Evolutionary conservation across 2,113 vertebrate species (phyloP).

Genomic region (Eira barbara): DNA sequence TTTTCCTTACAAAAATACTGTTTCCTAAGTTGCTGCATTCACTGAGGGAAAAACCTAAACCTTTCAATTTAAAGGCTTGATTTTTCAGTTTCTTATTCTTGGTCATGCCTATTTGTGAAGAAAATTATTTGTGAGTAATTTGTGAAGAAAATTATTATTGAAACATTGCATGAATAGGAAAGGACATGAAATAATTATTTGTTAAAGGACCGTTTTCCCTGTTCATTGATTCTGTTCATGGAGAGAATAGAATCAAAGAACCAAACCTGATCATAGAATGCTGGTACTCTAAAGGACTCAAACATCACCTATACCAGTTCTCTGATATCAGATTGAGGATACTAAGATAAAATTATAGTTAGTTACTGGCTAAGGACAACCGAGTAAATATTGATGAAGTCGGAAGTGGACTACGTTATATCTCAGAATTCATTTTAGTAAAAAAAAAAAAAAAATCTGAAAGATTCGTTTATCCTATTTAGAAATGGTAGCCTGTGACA

Average conservation of each 20-base stretch:
- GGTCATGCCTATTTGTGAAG: not conserved
- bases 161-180: not conserved
- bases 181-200: not conserved
- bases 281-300: not conserved
- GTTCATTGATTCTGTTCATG: not conserved
- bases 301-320: not conserved
- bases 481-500: not conserved
- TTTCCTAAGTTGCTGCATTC: not conserved
- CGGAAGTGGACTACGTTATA: not conserved
- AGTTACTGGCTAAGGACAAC: not conserved
- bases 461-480: not conserved
- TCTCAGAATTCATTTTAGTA: not conserved
- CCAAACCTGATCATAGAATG: not conserved
- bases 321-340: not conserved
- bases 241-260: not conserved
- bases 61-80: not conserved
- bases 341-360: not conserved
- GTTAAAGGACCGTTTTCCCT: not conserved
- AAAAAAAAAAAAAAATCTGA: not conserved
- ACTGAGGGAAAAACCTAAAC: not conserved
- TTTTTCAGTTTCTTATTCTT: constrained; percentile 5
- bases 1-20: constrained; percentile 18
- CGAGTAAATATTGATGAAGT: not conserved
- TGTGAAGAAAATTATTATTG: not conserved
- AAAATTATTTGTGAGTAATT: not conserved